Base-by-base conservation (phyloP, 2,888 invertebrate species). In the Chloroclystis v-ata region DNA sequence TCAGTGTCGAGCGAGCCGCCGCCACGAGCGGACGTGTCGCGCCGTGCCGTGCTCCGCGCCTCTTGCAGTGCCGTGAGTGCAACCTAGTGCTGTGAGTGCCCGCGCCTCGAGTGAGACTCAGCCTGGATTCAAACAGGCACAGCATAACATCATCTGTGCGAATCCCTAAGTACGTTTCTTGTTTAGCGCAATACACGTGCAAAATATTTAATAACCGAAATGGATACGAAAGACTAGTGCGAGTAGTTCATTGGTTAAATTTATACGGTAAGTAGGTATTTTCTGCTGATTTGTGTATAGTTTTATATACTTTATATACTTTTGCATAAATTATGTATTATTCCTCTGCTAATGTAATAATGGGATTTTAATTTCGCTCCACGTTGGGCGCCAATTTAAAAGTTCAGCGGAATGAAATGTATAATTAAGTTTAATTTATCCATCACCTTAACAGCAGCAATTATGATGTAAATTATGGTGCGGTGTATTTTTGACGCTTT, bases 1-100 rank as follows among this genome's bases (percentile, higher is more conserved):
- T 63, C 75, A 83, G 85, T 84, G 61, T 60, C 63, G 60, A 58
- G 67, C 80, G 84, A 61, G 82, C 60, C 64, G 56, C 62, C 61
- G 72, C 57, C 69, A 57, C 53, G 71, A 52, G 55, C 57, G 72
- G 69, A 69, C 75, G 78, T 67, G 49, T 54, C 65, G 67, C 62
- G 65, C 62, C 62, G 65, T 61, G 8, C 47, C 46, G 39, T 14
- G 24, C 26, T 48, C 45, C 43, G 57, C 44, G 50, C 61, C 55
- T 59, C 56, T 58, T 60, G 59, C 66, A 68, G 75, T 76, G 75
- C 64, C 65, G 77, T 79, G 77, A 52, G 52, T 59, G 63, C 48
- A 16, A 14, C n/a, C 57, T 5, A 4, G 20, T 20, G 20, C 20
- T 65, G 76, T 79, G 76, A 52, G 51, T 58, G 63, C 47, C 44